phyloP scores from a whole-genome alignment of 2,888 invertebrate genomes.

The Amblyjoppa fuscipennis region DNA sequence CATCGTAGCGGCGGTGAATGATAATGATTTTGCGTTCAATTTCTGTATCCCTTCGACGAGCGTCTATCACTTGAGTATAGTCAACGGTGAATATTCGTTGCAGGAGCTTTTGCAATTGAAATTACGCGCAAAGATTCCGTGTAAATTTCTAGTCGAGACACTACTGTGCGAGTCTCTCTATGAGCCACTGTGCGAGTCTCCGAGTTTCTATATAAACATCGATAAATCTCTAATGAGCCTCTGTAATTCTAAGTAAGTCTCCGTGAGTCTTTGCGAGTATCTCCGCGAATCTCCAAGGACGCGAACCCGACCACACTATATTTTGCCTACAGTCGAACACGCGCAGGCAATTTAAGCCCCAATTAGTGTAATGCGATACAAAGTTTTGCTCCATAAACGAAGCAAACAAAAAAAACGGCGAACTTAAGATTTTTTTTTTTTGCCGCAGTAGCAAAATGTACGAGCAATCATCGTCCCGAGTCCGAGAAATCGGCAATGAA shows the following conservation, averaged over 20 bases:
- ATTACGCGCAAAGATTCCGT: neutral
- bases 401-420: neutral
- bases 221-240: neutral
- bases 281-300: neutral
- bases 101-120: neutral
- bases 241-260: too few species aligned
- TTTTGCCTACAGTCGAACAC: neutral
- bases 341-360: neutral
- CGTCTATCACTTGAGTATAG: neutral
- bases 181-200: too few species aligned
- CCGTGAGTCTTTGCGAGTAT: too few species aligned
- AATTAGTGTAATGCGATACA: neutral
- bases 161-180: too few species aligned
- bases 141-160: too few species aligned
- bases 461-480: neutral
- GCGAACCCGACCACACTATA: neutral
- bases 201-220: too few species aligned
- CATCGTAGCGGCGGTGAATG: neutral
- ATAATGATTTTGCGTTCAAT: neutral
- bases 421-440: neutral
- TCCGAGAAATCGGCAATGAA: slow-evolving; percentile 18
- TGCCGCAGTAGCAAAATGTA: neutral
- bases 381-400: neutral
- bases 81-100: neutral
- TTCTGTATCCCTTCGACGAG: neutral